Percentiles rank a stretch among this genome's conserved stretches.
Conservation (phyloP, 2,113 vertebrate species). For the Garra rufa region DNA sequence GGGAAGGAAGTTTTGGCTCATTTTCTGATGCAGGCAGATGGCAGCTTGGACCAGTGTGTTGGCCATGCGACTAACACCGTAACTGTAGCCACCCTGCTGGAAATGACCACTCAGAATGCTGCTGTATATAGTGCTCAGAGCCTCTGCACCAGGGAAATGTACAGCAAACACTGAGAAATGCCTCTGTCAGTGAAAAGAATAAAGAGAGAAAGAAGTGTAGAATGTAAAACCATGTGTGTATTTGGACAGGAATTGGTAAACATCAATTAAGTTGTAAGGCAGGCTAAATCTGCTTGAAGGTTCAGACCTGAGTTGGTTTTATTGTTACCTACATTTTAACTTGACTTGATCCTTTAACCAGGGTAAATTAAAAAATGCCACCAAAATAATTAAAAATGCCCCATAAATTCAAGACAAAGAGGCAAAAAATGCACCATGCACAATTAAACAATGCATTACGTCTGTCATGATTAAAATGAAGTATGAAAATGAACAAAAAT, state of each 20-base stretch:
- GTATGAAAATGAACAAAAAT: too few relatives aligned
- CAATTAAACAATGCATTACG: too few relatives aligned
- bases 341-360: not conserved
- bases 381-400: too few relatives aligned
- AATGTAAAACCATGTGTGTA: not conserved
- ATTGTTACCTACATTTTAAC: not conserved
- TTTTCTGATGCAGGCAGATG: constrained; percentile 83
- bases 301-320: not conserved
- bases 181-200: constrained; percentile 61
- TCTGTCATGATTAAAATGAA: too few relatives aligned
- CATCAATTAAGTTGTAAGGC: not conserved
- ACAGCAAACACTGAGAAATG: constrained; percentile 84
- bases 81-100: constrained; percentile 78
- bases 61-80: constrained; percentile 76
- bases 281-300: not conserved
- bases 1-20: constrained; percentile 81
- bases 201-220: not conserved
- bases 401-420: too few relatives aligned
- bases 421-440: too few relatives aligned
- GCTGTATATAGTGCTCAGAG: constrained; percentile 76
- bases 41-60: constrained; percentile 72
- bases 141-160: constrained; percentile 71
- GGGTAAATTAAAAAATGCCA: too few relatives aligned
- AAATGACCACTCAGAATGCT: constrained; percentile 80
- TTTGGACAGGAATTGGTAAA: not conserved